Evolutionary conservation across 2,888 invertebrate genomes (phyloP).

Genomic region (Ophioninae sp.): DNA sequence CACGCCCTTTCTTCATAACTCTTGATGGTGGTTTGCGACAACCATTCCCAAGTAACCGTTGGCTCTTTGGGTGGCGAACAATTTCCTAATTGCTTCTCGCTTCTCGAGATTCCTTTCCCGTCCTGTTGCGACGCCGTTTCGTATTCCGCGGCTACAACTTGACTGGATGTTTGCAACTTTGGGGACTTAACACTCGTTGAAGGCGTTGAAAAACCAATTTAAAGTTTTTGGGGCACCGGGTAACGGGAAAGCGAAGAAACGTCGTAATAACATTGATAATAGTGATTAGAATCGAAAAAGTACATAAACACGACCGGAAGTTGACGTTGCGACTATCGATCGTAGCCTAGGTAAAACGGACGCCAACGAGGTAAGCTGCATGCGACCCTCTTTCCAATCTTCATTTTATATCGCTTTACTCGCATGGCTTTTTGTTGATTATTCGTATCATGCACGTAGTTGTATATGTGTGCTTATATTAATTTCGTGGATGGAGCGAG

Average conservation of each 20-base stretch:
- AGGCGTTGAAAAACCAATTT: not conserved
- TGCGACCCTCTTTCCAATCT: slow-evolving; percentile 64
- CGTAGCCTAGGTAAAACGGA: slow-evolving; percentile 71
- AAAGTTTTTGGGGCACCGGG: not conserved
- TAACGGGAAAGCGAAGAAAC: not conserved
- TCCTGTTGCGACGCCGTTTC: not conserved
- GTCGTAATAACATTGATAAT: not conserved
- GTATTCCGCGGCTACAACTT: not conserved
- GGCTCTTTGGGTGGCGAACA: not conserved
- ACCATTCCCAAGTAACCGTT: not conserved
- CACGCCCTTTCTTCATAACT: slow-evolving; percentile 28
- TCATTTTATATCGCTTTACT: slow-evolving; percentile 47
- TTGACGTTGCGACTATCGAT: slow-evolving; percentile 75
- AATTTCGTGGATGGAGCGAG: slow-evolving; percentile 6
- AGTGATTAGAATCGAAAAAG: slow-evolving; percentile 56
- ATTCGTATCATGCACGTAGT: slow-evolving; percentile 37
- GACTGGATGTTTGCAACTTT: not conserved
- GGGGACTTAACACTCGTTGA: not conserved
- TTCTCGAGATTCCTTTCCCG: not conserved
- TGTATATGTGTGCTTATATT: slow-evolving; percentile 20
- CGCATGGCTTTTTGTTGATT: slow-evolving; percentile 59
- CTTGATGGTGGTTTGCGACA: not conserved
- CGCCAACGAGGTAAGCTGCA: slow-evolving; percentile 77
- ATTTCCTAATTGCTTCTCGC: not conserved
- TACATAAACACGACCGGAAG: slow-evolving; percentile 71